Base-by-base conservation (phyloP, 2,113 vertebrate genomes). In the Cephalopterus ornatus region DNA sequence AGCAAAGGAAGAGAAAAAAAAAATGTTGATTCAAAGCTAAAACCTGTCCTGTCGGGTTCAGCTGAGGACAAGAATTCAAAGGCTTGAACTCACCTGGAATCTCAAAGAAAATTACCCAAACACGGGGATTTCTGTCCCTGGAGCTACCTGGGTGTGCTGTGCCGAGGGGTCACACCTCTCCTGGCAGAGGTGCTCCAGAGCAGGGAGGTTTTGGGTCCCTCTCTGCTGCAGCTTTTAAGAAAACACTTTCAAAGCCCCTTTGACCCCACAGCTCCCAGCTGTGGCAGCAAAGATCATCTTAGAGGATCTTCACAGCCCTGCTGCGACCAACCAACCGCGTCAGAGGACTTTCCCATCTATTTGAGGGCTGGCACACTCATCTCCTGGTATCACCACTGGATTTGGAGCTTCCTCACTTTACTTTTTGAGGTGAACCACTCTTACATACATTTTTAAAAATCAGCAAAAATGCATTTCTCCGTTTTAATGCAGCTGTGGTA, bases 251-350 rank as follows among this genome's bases (percentile, higher is more conserved):
- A 62, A 20, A 52, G 9, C 24, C n/a, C 32, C 65, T 47, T 44
- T 18, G 35, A 33, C 6, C n/a, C 55, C 12, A 18, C 62, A 49
- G 39, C 17, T 44, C 62, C 28, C 3, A 2, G 35, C 37, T 20
- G 2, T 0, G 14, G 72, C 68, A 89, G 49, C 49, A 41, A 11
- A 68, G 59, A 47, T 23, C 55, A 37, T 8, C 27, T 22, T 1
- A 2, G 71, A 32, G 41, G 26, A 26, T 2, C 32, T 65, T 20
- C 12, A 22, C 23, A 55, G 39, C 16, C 30, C 39, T 13, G 39
- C 30, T 68, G 47, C 20, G 8, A n/a, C 0, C 47, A 33, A 18
- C 17, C 17, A 22, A 7, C 3, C 14, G 1, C 0, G 0, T 5
- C 35, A 32, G 67, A 13, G 68, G 52, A 12, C 6, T 16, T 27